Conservation (phyloP, 2,797 vertebrate species). For the Mastacembelus armatus region DNA sequence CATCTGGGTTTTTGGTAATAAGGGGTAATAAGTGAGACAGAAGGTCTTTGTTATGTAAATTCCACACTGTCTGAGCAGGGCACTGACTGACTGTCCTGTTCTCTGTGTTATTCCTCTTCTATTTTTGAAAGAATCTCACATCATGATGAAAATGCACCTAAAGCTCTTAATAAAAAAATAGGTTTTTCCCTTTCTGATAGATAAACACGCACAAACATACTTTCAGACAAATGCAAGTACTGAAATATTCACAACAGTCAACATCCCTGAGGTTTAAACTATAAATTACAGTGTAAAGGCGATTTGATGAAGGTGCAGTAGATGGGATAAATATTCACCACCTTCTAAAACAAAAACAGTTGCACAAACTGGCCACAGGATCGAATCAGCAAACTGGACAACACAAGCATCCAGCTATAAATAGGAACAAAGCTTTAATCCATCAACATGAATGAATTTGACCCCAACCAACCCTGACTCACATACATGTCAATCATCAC, state of each 20-base stretch:
- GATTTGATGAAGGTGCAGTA: too few species aligned
- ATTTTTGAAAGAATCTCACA: neutral
- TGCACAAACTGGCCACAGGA: neutral
- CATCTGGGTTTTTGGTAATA: conserved; percentile 26
- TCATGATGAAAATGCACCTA: neutral
- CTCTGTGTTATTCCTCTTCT: neutral
- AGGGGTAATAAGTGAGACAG: conserved; percentile 21
- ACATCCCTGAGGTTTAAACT: neutral
- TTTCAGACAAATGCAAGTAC: neutral
- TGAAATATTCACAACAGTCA: too few species aligned
- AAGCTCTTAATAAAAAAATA: too few species aligned
- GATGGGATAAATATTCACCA: neutral
- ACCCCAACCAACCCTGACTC: conserved; percentile 29
- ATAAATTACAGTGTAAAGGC: neutral
- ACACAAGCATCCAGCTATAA: conserved; percentile 3
- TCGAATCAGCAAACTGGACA: neutral
- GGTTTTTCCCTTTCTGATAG: too few species aligned
- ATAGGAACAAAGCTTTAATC: conserved; percentile 23
- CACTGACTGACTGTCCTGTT: neutral
- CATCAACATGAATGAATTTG: conserved; percentile 8
- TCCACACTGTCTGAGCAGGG: conserved; percentile 31
- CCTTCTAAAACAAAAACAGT: neutral
- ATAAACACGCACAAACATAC: conserved; percentile 2
- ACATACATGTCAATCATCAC: conserved; percentile 33
- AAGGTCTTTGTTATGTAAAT: conserved; percentile 49